A percentile compares a stretch with the other conserved stretches of the same genome.
Conservation (phyloP, 2,888 invertebrate genomes). For the Margaritifera margaritifera region DNA sequence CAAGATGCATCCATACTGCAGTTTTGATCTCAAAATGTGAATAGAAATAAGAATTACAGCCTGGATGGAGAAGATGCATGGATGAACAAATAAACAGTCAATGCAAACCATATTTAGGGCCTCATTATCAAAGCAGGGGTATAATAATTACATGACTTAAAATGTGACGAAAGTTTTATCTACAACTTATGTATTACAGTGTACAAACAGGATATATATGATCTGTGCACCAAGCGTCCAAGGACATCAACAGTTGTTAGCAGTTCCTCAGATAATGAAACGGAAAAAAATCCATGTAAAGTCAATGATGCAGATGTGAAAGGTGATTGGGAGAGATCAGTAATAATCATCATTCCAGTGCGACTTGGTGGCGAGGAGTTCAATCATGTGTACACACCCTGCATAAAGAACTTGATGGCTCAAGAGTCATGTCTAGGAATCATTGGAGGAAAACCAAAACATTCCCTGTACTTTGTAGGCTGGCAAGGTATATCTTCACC, state of each 20-base stretch:
- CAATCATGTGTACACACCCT: constrained; percentile 88
- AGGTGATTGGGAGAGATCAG: constrained; percentile 62
- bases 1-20: too few species aligned
- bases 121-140: not conserved
- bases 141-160: not conserved
- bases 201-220: constrained; percentile 84
- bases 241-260: constrained; percentile 37
- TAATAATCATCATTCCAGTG: constrained; percentile 88
- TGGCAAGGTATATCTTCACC: constrained; percentile 80
- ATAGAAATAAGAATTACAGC: too few species aligned
- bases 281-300: not conserved
- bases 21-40: too few species aligned
- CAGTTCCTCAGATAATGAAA: constrained; percentile 23
- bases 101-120: not conserved
- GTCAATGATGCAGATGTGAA: constrained; percentile 5
- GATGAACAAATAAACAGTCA: too few species aligned
- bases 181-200: constrained; percentile 73
- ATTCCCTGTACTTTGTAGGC: constrained; percentile 94
- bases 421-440: constrained; percentile 90
- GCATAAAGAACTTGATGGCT: constrained; percentile 85
- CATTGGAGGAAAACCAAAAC: constrained; percentile 93
- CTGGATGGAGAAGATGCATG: too few species aligned
- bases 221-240: constrained; percentile 70
- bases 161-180: not conserved
- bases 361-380: constrained; percentile 90